Base-by-base conservation (phyloP, 2,888 invertebrate genomes). In the Ryuthela nishihirai region DNA sequence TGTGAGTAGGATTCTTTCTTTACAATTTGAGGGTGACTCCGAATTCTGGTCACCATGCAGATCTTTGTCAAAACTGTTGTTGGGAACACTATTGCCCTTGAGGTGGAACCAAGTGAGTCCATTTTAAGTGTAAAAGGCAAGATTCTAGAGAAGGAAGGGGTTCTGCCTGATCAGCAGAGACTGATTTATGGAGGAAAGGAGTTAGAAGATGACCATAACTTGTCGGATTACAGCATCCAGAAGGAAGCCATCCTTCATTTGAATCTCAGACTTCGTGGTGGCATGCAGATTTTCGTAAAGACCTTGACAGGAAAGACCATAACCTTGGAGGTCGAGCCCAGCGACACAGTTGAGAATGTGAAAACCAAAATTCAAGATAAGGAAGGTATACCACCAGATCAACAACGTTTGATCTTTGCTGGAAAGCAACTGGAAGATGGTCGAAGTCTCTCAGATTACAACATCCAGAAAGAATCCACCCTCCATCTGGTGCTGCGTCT, bases 271-370 rank as follows among this genome's bases (percentile, higher is more conserved):
- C 65, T 69, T 0, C 49, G 71, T 40, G 71, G 71, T 17, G 70
- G 69, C 15, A 93, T 93, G 93, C 94, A 97, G 83, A 95, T 97
- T 78, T 97, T 93, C 77, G 92, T 93, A 65, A 93, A 93, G 79
- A 93, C 92, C 70, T 82, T 92, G 44, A 91, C 90, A n/a, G n/a
- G n/a, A n/a, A 93, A 92, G 77, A 92, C 92, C 74, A 91, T 92
- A 74, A 90, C 90, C 74, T 83, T 90, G 63, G 89, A 90, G 80
- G 90, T 90, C 65, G 92, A 93, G 76, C 86, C 92, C 52, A 88
- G 89, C 1, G 92, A 93, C 74, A 88, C 89, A 9, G 92, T 93
- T 69, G 92, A 93, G 79, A 92, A 93, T 85, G 92, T 93, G 32
- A 93, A 94, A 75, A 87, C 88, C 0, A 90, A 90, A 73, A 90